These are phyloP conservation scores for Clarias laeviceps DNA, from an alignment of 2,797 vertebrate species.

Conservation along the genomic window DNA sequence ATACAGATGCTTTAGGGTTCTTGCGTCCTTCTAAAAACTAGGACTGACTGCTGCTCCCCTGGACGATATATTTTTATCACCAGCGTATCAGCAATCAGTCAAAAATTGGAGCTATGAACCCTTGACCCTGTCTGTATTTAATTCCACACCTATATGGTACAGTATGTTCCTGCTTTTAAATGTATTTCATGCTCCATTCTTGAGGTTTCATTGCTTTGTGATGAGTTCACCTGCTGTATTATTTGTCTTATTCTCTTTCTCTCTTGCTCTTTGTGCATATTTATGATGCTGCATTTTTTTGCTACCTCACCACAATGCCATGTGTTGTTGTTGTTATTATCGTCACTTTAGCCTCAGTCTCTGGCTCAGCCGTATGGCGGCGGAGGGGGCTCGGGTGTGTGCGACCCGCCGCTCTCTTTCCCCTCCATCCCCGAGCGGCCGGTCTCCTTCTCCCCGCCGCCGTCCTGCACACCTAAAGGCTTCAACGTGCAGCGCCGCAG, in stretches of 20 bases:
- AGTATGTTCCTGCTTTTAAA: conserved; percentile 23
- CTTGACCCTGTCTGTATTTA: conserved; percentile 64
- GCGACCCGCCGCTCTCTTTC: conserved; percentile 90
- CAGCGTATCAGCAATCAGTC: conserved; percentile 53
- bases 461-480: conserved; percentile 86
- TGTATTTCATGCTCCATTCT: conserved; percentile 40
- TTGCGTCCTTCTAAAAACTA: conserved; percentile 31
- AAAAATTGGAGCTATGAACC: conserved; percentile 22
- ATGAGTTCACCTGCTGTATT: conserved; percentile 48
- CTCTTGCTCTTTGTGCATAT: conserved; percentile 66
- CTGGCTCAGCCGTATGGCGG: conserved; percentile 83
- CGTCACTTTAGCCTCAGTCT: conserved; percentile 94
- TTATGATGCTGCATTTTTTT: conserved; percentile 58
- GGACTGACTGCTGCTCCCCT: conserved; percentile 46
- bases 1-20: conserved; percentile 59
- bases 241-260: conserved; percentile 22
- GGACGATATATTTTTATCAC: conserved; percentile 10
- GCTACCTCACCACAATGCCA: conserved; percentile 83
- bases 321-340: conserved; percentile 75
- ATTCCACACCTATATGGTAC: conserved; percentile 44
- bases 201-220: conserved; percentile 52
- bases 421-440: conserved; percentile 91
- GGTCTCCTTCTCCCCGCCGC: conserved; percentile 95
- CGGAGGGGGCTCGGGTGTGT: conserved; percentile 83
- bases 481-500: conserved; percentile 92